Base-by-base conservation (phyloP, 1,140 invertebrate genomes). In the Triops cancriformis region DNA sequence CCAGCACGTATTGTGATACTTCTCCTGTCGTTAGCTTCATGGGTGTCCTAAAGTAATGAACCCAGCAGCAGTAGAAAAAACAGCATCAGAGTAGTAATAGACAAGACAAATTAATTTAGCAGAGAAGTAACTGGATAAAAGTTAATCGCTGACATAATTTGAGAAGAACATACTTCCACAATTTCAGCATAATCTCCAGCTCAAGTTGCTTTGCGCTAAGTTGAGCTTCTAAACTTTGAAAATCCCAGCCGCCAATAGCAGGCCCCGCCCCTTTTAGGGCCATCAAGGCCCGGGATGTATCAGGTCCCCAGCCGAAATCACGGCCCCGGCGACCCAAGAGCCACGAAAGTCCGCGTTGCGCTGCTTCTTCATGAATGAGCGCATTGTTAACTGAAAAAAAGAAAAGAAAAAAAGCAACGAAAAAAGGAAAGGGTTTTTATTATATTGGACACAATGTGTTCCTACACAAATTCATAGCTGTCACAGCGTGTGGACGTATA, bases 121-220 rank as follows among this genome's bases (percentile, higher is more conserved):
- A 7, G 31, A 37, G 7, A 7, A 37, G 26, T n/a, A 18, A 27
- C 0, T 37, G 9, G 27, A 74, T 31, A 31, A 74, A 74, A 74
- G 27, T 27, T 74, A 6, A 27, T n/a, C n/a, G 26, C 41, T 7
- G 27, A 26, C 73, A 26, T 27, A 14, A 74, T 74, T 64, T 14
- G 42, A 28, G 18, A 78, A 80, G 14, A 18, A 79, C 83, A 85
- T 84, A 91, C 89, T 90, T 90, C 87, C 90, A 93, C 41, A 94
- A 87, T 82, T 92, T 87, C n/a, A 93, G 86, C 1, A 93, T 87
- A 72, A 93, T 90, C 81, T 94, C 92, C 41, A 94, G 87, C 83
- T 94, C 92, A 88, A 94, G 89, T 82, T 94, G 92, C 81, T 94
- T 94, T 6, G 88, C 88, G 6, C 90, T 92, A 1, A 94, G 87